A percentile compares a stretch with the other conserved stretches of the same genome.
Evolutionary conservation across 2,113 vertebrate species (phyloP).

Genomic region (Amphiprion percula): DNA sequence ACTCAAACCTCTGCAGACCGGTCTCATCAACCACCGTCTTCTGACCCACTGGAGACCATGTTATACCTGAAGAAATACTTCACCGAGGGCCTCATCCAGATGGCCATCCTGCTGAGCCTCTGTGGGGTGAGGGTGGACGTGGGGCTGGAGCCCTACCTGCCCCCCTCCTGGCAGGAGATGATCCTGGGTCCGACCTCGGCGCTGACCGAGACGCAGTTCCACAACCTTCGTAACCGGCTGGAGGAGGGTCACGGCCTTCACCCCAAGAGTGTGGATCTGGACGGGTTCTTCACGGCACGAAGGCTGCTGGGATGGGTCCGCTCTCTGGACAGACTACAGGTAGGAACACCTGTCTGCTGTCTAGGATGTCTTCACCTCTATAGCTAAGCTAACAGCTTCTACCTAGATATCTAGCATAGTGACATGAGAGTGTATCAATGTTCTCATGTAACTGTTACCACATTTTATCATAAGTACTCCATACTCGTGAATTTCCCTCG

Average conservation of each 20-base stretch:
- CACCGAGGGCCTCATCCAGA: slow-evolving; percentile 95
- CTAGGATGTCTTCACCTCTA: too few species aligned
- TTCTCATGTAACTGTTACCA: too few species aligned
- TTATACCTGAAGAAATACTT: slow-evolving; percentile 96
- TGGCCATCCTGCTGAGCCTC: slow-evolving; percentile 95
- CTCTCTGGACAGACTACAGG: slow-evolving; percentile 90
- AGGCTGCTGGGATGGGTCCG: slow-evolving; percentile 89
- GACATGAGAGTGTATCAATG: background rate
- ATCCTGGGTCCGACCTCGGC: slow-evolving; percentile 90
- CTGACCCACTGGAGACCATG: slow-evolving; percentile 38
- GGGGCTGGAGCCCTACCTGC: slow-evolving; percentile 92
- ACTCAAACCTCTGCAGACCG: background rate
- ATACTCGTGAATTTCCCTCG: too few species aligned
- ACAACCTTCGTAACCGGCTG: slow-evolving; percentile 89
- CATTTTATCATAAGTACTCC: too few species aligned
- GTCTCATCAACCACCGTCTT: background rate
- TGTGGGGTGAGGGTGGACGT: slow-evolving; percentile 92
- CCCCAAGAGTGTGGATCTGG: slow-evolving; percentile 91
- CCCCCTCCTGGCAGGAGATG: slow-evolving; percentile 86
- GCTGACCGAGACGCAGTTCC: slow-evolving; percentile 92
- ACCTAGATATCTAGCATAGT: background rate
- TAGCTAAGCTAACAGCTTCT: background rate
- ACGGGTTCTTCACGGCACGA: slow-evolving; percentile 88
- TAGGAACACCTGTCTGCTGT: slow-evolving; percentile 1
- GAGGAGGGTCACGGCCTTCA: slow-evolving; percentile 89